These are phyloP conservation scores for Gryllus bimaculatus DNA, from an alignment of 1,140 invertebrate genomes.

Conservation along the genomic window DNA sequence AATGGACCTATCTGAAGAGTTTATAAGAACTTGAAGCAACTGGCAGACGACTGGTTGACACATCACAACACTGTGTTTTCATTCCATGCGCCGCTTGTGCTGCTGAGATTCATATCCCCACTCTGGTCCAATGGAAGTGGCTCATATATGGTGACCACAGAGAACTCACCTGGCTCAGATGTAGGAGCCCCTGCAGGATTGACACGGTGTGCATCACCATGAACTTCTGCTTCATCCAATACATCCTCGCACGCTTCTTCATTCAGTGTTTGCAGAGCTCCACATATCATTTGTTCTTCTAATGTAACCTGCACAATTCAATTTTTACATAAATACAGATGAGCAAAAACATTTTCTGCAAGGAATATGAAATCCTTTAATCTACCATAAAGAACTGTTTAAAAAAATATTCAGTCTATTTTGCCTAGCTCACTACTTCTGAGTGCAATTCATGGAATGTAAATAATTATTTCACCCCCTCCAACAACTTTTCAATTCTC, in stretches of 20 bases:
- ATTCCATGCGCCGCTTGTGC: neutral
- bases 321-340: too few relatives aligned
- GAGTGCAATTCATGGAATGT: too few relatives aligned
- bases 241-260: slow-evolving; percentile 87
- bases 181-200: neutral
- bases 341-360: too few relatives aligned
- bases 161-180: slow-evolving; percentile 18
- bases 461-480: too few relatives aligned
- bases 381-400: too few relatives aligned
- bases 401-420: too few relatives aligned
- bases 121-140: neutral
- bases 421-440: too few relatives aligned
- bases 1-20: neutral
- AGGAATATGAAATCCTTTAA: too few relatives aligned
- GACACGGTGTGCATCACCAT: neutral
- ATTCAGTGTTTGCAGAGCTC: slow-evolving; percentile 80
- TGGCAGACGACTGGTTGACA: neutral
- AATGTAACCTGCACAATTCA: slow-evolving; percentile 62
- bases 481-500: too few relatives aligned
- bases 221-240: slow-evolving; percentile 42
- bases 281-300: slow-evolving; percentile 90
- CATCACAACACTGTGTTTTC: neutral
- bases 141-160: slow-evolving; percentile 9
- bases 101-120: neutral
- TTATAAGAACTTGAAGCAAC: too few relatives aligned